A percentile compares a stretch with the other conserved stretches of the same genome.
Conservation (phyloP, 2,113 vertebrate genomes). For the Prionailurus viverrinus region DNA sequence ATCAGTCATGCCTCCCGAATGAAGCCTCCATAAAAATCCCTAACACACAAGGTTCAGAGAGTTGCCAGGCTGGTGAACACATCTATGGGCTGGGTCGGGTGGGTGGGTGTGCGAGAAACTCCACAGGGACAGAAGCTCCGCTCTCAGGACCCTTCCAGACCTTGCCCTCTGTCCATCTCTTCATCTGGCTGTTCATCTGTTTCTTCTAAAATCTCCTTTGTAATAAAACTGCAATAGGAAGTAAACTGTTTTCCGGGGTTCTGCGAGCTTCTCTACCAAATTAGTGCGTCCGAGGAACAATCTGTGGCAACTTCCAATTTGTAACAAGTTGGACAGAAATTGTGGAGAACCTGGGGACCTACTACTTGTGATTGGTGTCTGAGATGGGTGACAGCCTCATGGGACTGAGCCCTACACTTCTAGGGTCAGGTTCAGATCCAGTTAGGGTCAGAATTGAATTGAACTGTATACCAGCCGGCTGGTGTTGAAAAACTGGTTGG, state of each 20-base stretch:
- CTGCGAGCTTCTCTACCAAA: neutral
- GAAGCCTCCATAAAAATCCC: neutral
- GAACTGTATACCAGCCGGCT: neutral
- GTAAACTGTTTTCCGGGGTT: neutral
- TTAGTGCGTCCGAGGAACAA: neutral
- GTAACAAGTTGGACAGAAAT: neutral
- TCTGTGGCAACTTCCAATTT: neutral
- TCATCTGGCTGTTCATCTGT: neutral
- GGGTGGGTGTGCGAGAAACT: neutral
- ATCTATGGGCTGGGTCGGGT: accelerated
- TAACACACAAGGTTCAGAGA: too few species aligned
- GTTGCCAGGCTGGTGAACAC: neutral
- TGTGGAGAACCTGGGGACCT: neutral
- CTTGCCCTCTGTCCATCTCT: neutral
- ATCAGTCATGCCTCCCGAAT: neutral
- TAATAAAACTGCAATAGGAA: neutral
- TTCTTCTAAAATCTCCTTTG: neutral
- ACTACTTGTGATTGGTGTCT: too few species aligned
- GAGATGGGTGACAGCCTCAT: accelerated
- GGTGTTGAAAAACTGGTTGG: too few species aligned
- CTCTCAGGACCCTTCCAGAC: neutral
- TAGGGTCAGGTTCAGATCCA: neutral
- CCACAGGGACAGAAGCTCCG: neutral
- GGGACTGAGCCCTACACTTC: neutral
- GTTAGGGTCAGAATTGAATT: neutral